These are phyloP conservation scores for Aix galericulata DNA, from an alignment of 2,113 vertebrate species.

Conservation along the genomic window DNA sequence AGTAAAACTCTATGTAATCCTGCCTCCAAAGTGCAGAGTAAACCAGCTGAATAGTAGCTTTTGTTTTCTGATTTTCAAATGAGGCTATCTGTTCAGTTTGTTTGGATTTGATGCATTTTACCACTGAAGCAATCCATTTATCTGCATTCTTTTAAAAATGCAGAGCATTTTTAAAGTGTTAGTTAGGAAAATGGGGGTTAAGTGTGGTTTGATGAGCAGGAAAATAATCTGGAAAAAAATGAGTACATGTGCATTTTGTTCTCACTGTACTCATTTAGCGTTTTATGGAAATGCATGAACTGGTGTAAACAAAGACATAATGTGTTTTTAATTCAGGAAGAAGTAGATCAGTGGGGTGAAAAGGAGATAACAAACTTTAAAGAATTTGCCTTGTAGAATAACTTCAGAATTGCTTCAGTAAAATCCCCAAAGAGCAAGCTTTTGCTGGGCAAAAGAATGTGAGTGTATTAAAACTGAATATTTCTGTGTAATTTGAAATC, in stretches of 20 bases:
- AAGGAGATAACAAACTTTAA: constrained; percentile 25
- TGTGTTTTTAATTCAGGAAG: constrained; percentile 61
- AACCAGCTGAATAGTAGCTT: not conserved
- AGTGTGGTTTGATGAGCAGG: not conserved
- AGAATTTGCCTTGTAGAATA: constrained; percentile 26
- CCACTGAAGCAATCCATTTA: not conserved
- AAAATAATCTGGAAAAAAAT: not conserved
- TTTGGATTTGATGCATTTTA: not conserved
- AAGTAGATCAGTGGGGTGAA: constrained; percentile 42
- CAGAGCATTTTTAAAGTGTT: not conserved
- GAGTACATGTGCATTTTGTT: not conserved
- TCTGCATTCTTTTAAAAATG: not conserved
- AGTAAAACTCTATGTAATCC: not conserved
- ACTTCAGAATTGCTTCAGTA: constrained; percentile 43
- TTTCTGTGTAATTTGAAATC: constrained; percentile 46
- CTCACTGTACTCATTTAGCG: not conserved
- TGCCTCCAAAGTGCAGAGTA: not conserved
- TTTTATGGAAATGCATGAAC: constrained; percentile 27
- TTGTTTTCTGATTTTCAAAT: not conserved
- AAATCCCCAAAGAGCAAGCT: constrained; percentile 43
- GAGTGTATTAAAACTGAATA: constrained; percentile 62
- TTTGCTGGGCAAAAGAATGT: constrained; percentile 46
- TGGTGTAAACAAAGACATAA: constrained; percentile 24
- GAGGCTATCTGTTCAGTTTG: not conserved
- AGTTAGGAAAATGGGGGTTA: not conserved